These are phyloP conservation scores for Sebastes fasciatus DNA, from an alignment of 2,113 vertebrate species.

Conservation along the genomic window DNA sequence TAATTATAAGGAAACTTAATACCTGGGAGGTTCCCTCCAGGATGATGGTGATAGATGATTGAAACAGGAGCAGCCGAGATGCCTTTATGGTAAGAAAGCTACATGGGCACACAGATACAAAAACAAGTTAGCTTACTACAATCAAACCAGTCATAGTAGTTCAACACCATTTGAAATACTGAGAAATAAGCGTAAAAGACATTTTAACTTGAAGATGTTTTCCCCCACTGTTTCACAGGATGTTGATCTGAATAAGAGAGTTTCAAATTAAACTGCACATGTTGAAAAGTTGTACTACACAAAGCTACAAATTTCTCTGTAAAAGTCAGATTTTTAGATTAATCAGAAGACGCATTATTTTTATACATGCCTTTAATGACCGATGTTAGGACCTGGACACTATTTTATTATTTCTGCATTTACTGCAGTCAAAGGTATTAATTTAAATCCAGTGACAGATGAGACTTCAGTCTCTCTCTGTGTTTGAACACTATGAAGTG, in stretches of 20 bases:
- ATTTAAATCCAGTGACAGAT: no score
- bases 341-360: no score
- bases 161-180: neutral
- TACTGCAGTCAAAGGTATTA: no score
- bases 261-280: neutral
- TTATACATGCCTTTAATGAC: no score
- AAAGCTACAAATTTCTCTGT: no score
- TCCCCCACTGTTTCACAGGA: neutral
- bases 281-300: neutral
- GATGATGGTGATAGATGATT: conserved; percentile 73
- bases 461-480: no score
- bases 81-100: conserved; percentile 78
- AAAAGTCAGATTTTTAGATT: no score
- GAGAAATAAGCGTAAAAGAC: neutral
- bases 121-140: neutral
- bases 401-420: no score
- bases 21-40: conserved; percentile 85
- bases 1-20: conserved; percentile 6
- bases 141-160: neutral
- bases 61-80: conserved; percentile 68
- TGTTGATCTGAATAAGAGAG: neutral
- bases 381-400: no score
- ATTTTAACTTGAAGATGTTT: neutral
- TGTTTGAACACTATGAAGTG: no score
- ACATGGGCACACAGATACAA: conserved; percentile 23